Evolutionary conservation across 2,797 vertebrate species (phyloP).

Genomic region (Eulemur mongoz): DNA sequence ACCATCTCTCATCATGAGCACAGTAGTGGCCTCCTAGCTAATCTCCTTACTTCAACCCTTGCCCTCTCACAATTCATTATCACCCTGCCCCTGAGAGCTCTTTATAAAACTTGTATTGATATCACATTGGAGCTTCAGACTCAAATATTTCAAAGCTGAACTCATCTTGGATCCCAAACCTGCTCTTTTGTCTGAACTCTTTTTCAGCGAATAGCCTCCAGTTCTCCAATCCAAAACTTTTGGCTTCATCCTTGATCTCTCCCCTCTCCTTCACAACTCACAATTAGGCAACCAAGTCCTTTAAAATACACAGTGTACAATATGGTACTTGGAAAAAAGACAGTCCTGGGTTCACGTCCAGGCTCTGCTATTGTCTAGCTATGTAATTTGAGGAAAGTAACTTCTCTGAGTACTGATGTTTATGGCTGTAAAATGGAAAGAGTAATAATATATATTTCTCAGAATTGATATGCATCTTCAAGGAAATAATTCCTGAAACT

Average conservation of each 20-base stretch:
- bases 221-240: not conserved
- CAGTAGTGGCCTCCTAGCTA: not conserved
- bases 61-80: not conserved
- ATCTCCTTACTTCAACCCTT: not conserved
- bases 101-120: not conserved
- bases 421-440: not conserved
- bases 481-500: conserved; percentile 9
- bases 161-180: not conserved
- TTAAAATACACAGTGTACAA: not conserved
- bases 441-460: not conserved
- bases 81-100: not conserved
- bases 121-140: not conserved
- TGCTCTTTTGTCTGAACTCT: not conserved
- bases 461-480: not conserved
- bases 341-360: not conserved
- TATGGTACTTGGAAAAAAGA: not conserved
- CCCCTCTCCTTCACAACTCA: not conserved
- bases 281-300: not conserved
- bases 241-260: not conserved
- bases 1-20: not conserved
- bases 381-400: not conserved
- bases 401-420: not conserved
- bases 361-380: not conserved
- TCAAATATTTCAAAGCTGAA: not conserved
- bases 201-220: not conserved